phyloP scores from a whole-genome alignment of 2,113 vertebrate species.

The Amia ocellicauda region DNA sequence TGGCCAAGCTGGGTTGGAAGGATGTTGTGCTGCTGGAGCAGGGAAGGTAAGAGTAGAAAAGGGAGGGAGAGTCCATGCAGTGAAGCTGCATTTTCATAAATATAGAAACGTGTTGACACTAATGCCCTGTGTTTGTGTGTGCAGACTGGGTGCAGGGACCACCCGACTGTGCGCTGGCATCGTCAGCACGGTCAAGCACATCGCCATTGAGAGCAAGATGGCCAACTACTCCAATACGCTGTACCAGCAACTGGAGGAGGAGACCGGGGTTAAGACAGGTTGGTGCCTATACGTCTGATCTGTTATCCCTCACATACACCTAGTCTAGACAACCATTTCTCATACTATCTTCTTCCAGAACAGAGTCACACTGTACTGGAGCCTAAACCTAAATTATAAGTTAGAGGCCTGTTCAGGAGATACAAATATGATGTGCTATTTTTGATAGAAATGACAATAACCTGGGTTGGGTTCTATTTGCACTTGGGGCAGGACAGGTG shows the following conservation, averaged over 20 bases:
- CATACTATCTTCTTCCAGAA: no score
- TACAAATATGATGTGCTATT: no score
- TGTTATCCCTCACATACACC: no score
- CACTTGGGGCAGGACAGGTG: no score
- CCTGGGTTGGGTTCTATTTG: no score
- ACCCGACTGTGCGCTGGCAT: constrained; percentile 89
- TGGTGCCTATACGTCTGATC: constrained; percentile 17
- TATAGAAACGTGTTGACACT: constrained; percentile 1
- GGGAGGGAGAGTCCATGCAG: no score
- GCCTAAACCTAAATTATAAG: no score
- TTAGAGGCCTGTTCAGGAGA: no score
- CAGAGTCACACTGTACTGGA: no score
- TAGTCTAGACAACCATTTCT: no score
- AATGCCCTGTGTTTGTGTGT: background rate
- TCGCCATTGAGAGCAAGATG: constrained; percentile 87
- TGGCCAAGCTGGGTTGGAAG: constrained; percentile 91
- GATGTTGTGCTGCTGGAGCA: constrained; percentile 90
- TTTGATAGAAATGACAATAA: no score
- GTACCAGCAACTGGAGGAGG: constrained; percentile 82
- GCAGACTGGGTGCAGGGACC: constrained; percentile 88
- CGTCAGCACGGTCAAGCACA: constrained; percentile 81
- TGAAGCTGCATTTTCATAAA: no score
- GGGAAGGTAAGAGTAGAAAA: constrained; percentile 77
- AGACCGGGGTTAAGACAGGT: constrained; percentile 91
- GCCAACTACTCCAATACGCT: constrained; percentile 89